These are phyloP conservation scores for Microtus montanus DNA, from an alignment of 2,113 vertebrate genomes.

Conservation along the genomic window DNA sequence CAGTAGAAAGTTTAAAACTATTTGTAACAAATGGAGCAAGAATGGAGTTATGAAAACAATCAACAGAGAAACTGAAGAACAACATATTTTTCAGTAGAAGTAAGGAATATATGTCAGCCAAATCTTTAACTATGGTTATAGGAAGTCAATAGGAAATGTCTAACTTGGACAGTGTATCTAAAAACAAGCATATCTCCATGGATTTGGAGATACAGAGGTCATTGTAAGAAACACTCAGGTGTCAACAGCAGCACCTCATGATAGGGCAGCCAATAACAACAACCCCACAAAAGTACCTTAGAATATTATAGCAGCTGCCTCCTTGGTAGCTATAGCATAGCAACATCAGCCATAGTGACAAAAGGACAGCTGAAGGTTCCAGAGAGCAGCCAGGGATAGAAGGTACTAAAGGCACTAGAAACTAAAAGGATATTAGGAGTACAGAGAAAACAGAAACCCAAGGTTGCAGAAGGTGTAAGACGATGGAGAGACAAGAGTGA, in stretches of 20 bases:
- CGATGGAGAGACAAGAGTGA: neutral
- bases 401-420: neutral
- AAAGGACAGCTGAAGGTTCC: neutral
- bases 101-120: neutral
- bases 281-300: neutral
- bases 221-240: neutral
- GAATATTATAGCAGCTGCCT: neutral
- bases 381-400: neutral
- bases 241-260: neutral
- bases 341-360: neutral
- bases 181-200: conserved; percentile 6
- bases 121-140: too few relatives aligned
- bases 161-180: conserved; percentile 37
- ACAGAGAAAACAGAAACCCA: neutral
- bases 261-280: neutral
- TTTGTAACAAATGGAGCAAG: conserved; percentile 56
- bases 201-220: conserved; percentile 1
- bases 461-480: neutral
- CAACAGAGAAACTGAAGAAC: conserved; percentile 46
- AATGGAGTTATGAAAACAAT: conserved; percentile 53
- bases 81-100: conserved; percentile 41
- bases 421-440: neutral
- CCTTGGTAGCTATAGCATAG: neutral
- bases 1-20: conserved; percentile 36
- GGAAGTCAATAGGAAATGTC: too few relatives aligned